phyloP scores from a whole-genome alignment of 1,140 invertebrate species.

The Danaus melanippus region DNA sequence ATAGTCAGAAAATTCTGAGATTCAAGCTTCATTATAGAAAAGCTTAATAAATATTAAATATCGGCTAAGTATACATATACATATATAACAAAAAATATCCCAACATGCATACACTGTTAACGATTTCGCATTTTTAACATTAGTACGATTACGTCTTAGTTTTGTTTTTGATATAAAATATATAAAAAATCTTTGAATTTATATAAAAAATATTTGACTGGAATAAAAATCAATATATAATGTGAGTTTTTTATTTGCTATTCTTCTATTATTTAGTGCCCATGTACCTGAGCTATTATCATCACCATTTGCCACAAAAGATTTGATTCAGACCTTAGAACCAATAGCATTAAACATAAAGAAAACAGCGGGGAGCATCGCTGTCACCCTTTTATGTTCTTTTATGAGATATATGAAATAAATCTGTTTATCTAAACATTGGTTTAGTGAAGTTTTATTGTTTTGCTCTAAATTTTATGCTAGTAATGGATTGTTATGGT shows the following conservation, averaged over 20 bases:
- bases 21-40: no score
- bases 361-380: slow-evolving; percentile 59
- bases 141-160: no score
- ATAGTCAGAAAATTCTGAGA: no score
- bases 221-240: no score
- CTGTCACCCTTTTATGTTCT: slow-evolving; percentile 56
- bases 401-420: slow-evolving; percentile 41
- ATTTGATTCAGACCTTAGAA: slow-evolving; percentile 49
- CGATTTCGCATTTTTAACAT: no score
- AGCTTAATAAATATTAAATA: no score
- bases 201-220: no score
- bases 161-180: no score
- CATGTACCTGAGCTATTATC: slow-evolving; percentile 51
- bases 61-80: no score
- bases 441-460: slow-evolving; percentile 32
- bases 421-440: slow-evolving; percentile 30
- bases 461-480: slow-evolving; percentile 22
- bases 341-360: slow-evolving; percentile 63
- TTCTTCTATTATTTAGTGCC: slow-evolving; percentile 37
- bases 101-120: no score
- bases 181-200: no score
- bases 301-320: slow-evolving; percentile 59
- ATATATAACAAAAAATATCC: no score
- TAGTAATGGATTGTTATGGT: slow-evolving; percentile 25
- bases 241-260: slow-evolving; percentile 25